Evolutionary conservation across 2,797 vertebrate genomes (phyloP), one percentile per base, ranked within the genome.

Genomic region (Anableps anableps): DNA sequence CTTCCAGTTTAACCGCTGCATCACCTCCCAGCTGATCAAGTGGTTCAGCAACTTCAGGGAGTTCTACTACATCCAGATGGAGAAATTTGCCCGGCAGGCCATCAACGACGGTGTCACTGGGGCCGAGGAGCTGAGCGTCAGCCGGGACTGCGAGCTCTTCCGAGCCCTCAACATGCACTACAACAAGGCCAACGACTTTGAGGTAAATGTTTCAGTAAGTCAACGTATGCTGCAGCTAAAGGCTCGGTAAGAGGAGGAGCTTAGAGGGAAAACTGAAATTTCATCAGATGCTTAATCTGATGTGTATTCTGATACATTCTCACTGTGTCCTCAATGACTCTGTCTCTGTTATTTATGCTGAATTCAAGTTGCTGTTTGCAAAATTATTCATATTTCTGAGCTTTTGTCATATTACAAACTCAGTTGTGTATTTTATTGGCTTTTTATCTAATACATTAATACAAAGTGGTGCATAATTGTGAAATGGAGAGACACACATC

Each of bases 61-160:
- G 96, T 99, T 99, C 95, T 99, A 99, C 97, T 99, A 99, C 96
- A 99, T 99, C 96, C 98, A 99, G 95, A 99, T 99, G 98, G 98
- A 99, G 96, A 99, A 99, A 95, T 99, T 99, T 3, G 98, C 98
- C 0, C 97, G 98, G 34, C 98, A 99, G 96, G 91, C 98, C 95
- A 99, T 99, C 96, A 99, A 98, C 77, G 98, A 99, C 29, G 98
- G 98, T 10, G 96, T 97, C 93, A 97, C 98, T 0, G 98, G 97
- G 68, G 94, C 92, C 8, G 98, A 99, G 84, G 98, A 99, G 92
- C 88, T 99, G 93, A 96, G 95, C 85, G 98, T 99, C 92, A 99
- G 97, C 95, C 97, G 98, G 81, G 98, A 99, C 95, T 97, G 97
- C 85, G 98, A 99, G 96, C 98, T 99, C 82, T 99, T 97, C 96